Percentiles rank a stretch among this genome's conserved stretches.
Evolutionary conservation across 2,113 vertebrate genomes (phyloP).

Genomic region (Nymphicus hollandicus): DNA sequence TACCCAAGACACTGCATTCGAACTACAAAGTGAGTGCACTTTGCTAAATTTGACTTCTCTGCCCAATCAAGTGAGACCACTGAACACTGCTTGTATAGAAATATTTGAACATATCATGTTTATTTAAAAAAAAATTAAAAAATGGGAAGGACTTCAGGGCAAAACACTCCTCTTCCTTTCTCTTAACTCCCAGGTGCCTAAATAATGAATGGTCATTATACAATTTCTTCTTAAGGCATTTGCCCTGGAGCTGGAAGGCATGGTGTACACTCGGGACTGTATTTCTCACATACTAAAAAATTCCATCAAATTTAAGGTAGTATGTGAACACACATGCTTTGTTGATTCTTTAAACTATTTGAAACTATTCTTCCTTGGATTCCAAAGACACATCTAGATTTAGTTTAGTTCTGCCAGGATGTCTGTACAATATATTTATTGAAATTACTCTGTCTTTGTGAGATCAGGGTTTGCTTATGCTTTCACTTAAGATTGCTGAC

Average conservation of each 20-base stretch:
- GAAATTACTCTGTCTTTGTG: background rate
- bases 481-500: background rate
- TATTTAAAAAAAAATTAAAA: background rate
- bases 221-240: background rate
- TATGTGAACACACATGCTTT: background rate
- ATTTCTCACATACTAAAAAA: background rate
- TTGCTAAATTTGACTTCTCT: background rate
- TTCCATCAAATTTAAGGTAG: background rate
- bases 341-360: background rate
- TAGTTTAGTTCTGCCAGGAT: background rate
- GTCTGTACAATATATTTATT: background rate
- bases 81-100: background rate
- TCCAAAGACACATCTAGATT: background rate
- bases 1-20: background rate
- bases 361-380: background rate
- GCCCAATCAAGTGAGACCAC: background rate
- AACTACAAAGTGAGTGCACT: background rate
- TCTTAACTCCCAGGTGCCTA: background rate
- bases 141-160: background rate
- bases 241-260: background rate
- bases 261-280: fast-evolving
- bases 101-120: background rate
- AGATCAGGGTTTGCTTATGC: background rate
- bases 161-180: background rate
- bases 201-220: background rate